Percentiles rank a stretch among this genome's conserved stretches.
Conservation (phyloP, 2,888 invertebrate species). For the Schrankia costaestrigalis region DNA sequence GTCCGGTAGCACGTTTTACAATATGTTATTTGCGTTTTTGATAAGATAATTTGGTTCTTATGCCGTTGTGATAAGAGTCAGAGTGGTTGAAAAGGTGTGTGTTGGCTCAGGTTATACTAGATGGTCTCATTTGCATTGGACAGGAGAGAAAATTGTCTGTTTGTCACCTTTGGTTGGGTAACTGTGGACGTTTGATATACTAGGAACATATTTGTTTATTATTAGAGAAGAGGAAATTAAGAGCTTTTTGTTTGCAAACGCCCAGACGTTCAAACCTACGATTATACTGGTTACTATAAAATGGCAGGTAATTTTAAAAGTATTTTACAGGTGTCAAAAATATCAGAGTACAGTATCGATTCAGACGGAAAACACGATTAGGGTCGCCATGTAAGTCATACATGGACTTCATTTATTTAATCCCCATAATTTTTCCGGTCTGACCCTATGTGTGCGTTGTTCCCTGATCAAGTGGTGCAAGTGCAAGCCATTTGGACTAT, state of each 20-base stretch:
- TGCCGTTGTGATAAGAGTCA: constrained; percentile 4
- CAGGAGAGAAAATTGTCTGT: constrained; percentile 61
- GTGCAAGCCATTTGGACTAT: no score
- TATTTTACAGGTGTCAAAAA: no score
- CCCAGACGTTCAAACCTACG: no score
- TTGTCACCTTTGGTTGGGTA: constrained; percentile 53
- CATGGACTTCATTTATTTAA: no score
- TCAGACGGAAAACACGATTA: no score
- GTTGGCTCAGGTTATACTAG: constrained; percentile 38
- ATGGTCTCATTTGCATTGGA: constrained; percentile 64
- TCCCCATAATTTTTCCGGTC: no score
- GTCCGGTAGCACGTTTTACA: constrained; percentile 8
- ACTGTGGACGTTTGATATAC: constrained; percentile 31
- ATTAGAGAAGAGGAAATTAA: constrained; percentile 21
- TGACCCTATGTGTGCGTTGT: no score
- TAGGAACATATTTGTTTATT: constrained; percentile 17
- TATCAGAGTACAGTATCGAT: no score
- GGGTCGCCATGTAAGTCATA: no score
- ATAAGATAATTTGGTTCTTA: constrained; percentile 21
- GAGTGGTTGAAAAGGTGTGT: constrained; percentile 8
- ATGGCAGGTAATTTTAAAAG: no score
- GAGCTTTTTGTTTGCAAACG: constrained; percentile 5
- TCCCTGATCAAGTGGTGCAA: no score
- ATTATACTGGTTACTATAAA: no score
- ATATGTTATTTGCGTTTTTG: constrained; percentile 5